A percentile compares a stretch with the other conserved stretches of the same genome.
Conservation (phyloP, 2,113 vertebrate species). For the Hepsetus odoe region DNA sequence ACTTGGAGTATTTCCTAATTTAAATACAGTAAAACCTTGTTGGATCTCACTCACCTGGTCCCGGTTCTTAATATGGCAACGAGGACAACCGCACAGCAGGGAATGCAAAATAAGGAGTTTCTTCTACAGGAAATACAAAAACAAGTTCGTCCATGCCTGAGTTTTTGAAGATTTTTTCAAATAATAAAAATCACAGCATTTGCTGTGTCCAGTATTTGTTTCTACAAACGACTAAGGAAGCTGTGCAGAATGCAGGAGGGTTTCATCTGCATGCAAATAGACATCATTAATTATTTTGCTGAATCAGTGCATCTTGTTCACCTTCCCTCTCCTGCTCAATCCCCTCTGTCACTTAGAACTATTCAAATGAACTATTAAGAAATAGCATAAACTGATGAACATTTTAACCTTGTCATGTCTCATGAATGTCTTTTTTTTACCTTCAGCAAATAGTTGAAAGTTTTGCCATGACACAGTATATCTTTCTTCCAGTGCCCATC, state of each 20-base stretch:
- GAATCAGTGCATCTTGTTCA: background rate
- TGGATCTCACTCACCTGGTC: conserved; percentile 56
- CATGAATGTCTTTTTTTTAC: too few relatives aligned
- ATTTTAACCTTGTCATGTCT: too few relatives aligned
- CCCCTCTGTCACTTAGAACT: background rate
- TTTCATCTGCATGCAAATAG: too few relatives aligned
- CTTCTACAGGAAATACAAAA: conserved; percentile 58
- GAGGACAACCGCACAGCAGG: conserved; percentile 35
- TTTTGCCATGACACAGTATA: conserved; percentile 62
- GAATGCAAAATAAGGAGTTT: conserved; percentile 47
- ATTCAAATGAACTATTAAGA: too few relatives aligned
- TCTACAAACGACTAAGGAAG: background rate
- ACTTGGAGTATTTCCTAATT: background rate
- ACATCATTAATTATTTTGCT: too few relatives aligned
- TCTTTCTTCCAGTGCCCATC: conserved; percentile 64
- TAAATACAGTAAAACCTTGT: too few relatives aligned
- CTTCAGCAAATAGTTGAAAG: conserved; percentile 59
- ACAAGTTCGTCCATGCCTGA: background rate
- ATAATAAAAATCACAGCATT: background rate
- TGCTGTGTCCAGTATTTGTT: background rate
- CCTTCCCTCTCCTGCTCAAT: too few relatives aligned
- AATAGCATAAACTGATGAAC: too few relatives aligned
- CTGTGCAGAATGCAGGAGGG: background rate
- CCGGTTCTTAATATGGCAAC: conserved; percentile 34
- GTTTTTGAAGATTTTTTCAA: background rate